Conservation (phyloP, 2,797 vertebrate genomes). For the Leptoclinus maculatus region DNA sequence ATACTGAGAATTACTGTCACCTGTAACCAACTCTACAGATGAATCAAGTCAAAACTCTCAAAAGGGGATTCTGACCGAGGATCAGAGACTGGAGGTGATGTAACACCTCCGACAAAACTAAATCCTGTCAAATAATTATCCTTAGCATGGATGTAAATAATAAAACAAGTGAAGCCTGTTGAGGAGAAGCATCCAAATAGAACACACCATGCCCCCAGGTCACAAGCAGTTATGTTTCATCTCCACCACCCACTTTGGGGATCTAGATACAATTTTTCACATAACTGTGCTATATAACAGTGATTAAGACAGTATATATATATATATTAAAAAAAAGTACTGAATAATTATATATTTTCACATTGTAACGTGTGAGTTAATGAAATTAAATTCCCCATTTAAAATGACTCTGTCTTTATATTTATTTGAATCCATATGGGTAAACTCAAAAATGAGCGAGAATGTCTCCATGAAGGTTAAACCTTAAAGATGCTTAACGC, state of each 20-base stretch:
- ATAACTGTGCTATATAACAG: conserved; percentile 35
- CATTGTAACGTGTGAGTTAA: background rate
- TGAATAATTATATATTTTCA: background rate
- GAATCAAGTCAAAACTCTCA: conserved; percentile 3
- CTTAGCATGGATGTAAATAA: conserved; percentile 57
- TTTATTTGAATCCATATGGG: background rate
- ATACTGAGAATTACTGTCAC: background rate
- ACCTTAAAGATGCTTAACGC: background rate
- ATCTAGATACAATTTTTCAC: conserved; percentile 30
- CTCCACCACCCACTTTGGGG: conserved; percentile 25
- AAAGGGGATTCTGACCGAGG: background rate
- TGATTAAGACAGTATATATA: background rate
- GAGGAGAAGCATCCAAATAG: conserved; percentile 60
- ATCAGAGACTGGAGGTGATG: conserved; percentile 20
- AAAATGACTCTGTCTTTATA: background rate
- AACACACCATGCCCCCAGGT: conserved; percentile 57
- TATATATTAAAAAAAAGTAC: background rate
- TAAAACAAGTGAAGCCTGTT: conserved; percentile 58
- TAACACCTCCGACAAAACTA: conserved; percentile 12
- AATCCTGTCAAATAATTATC: conserved; percentile 37
- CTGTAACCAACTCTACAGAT: background rate
- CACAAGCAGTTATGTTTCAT: conserved; percentile 49
- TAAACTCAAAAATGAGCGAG: background rate
- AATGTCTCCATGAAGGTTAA: background rate
- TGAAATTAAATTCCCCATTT: background rate